Evolutionary conservation across 1,140 invertebrate species (phyloP).

Genomic region (Piezodorus guildinii): DNA sequence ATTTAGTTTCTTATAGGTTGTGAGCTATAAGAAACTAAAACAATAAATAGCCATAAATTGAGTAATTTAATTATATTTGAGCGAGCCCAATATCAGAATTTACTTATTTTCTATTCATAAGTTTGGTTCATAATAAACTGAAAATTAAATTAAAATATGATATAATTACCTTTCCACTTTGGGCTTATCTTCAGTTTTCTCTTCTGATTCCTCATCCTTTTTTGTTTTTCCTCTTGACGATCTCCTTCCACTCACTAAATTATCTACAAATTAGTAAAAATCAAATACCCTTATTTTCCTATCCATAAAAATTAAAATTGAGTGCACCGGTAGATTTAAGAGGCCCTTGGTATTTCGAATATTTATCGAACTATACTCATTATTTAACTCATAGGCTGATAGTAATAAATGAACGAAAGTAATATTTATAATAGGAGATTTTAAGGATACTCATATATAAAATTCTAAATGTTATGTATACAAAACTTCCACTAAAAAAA

Average conservation of each 20-base stretch:
- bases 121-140: no score
- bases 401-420: not conserved
- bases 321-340: not conserved
- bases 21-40: no score
- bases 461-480: not conserved
- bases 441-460: not conserved
- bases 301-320: not conserved
- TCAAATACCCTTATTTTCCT: not conserved
- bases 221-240: constrained; percentile 3
- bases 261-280: constrained; percentile 10
- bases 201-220: constrained; percentile 14
- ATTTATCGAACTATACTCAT: not conserved
- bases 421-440: not conserved
- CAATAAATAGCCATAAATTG: no score
- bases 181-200: not conserved
- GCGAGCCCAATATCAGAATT: no score
- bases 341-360: not conserved
- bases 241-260: constrained; percentile 21
- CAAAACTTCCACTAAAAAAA: no score
- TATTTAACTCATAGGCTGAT: not conserved
- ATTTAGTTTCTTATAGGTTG: no score
- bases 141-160: no score
- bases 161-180: no score
- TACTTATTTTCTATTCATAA: no score
- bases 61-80: no score